A percentile compares a stretch with the other conserved stretches of the same genome.
phyloP scores from a whole-genome alignment of 2,797 vertebrate species.

The Synanceia verrucosa region DNA sequence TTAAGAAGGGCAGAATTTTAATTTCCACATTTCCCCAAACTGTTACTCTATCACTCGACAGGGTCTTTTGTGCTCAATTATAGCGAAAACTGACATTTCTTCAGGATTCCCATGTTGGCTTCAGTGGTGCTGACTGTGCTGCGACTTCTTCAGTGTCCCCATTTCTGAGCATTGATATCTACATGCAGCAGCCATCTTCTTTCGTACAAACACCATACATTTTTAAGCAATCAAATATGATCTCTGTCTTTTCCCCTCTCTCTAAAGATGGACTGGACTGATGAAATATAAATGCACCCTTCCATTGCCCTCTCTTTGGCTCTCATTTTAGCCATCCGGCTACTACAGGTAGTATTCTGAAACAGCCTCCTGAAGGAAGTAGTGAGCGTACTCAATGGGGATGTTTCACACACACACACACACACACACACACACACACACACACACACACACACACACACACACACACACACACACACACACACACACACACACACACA shows the following conservation, averaged over 20 bases:
- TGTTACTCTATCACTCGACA: constrained; percentile 28
- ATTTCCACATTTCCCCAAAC: constrained; percentile 39
- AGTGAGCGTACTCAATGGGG: constrained; percentile 19
- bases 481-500: constrained; percentile 31
- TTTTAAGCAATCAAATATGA: constrained; percentile 68
- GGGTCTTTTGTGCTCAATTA: constrained; percentile 59
- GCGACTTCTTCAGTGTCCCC: constrained; percentile 15
- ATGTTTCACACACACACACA: constrained; percentile 41
- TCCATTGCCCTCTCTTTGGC: constrained; percentile 61
- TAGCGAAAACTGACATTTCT: constrained; percentile 22
- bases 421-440: constrained; percentile 27
- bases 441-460: constrained; percentile 41
- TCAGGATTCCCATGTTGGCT: constrained; percentile 31
- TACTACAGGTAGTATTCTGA: constrained; percentile 47
- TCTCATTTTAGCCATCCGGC: constrained; percentile 51
- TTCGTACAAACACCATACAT: constrained; percentile 63
- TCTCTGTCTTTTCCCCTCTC: constrained; percentile 35
- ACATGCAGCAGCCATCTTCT: constrained; percentile 26
- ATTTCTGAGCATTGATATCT: constrained; percentile 40
- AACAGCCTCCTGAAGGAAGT: constrained; percentile 44
- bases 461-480: constrained; percentile 32
- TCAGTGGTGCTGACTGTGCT: constrained; percentile 33
- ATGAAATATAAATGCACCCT: constrained; percentile 80
- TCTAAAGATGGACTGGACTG: constrained; percentile 46
- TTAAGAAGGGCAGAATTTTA: constrained; percentile 49